Base-by-base conservation (phyloP, 2,797 vertebrate species). In the Myotis daubentonii region DNA sequence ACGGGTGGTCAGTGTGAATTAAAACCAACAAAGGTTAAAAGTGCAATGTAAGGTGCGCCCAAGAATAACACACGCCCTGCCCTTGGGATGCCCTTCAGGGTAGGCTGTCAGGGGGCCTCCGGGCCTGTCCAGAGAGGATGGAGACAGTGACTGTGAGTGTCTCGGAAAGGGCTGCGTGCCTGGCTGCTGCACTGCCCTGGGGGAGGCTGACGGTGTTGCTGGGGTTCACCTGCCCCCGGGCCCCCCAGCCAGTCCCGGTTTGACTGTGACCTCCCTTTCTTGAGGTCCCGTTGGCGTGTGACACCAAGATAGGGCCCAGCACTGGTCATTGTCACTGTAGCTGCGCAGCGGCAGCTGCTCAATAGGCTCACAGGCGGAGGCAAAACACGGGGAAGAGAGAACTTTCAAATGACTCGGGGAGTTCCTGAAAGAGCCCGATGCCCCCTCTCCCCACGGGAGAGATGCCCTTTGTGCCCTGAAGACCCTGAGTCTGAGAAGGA, bases 21-120 rank as follows among this genome's bases (percentile, higher is more conserved):
- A 70, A 85, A 93, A 83, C 38, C 2, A 44, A 20, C 75, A 36
- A 93, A 91, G 9, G 10, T 51, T 84, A 33, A 82, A 60, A 57
- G 51, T 15, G 22, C 4, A 36, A 23, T 36, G 16, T 22, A 66
- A 49, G 44, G 25, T 33, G 38, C 60, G 15, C 49, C 53, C 6
- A 16, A 20, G 38, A 62, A 49, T 38, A 55, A 23, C 15, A 23
- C 5, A 11, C 79, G 3, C 44, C 33, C 80, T 80, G 41, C 7
- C 25, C 17, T 82, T 78, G 8, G 23, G 65, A 6, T 71, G 44
- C 4, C 68, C 28, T 60, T 70, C 38, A 88, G 25, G 49, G 12
- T 19, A 3, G 33, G 72, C 60, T 36, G 51, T 81, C 81, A 68
- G 33, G 6, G 44, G 25, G 38, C 36, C 16, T 36, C 36, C 17